phyloP scores from a whole-genome alignment of 2,113 vertebrate genomes.

The Rhipidura dahli region DNA sequence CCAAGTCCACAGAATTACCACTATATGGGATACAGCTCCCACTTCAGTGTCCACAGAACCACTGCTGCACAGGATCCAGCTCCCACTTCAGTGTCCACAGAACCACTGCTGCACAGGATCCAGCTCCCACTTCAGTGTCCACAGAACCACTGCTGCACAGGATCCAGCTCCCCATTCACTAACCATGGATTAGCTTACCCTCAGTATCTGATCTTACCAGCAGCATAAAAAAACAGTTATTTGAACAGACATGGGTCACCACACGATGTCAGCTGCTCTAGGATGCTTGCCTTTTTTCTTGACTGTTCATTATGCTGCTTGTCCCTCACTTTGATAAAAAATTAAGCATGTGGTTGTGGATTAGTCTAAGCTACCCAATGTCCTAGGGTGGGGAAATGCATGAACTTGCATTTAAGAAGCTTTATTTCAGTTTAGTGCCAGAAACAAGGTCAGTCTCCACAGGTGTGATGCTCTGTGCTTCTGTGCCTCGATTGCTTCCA shows the following conservation, averaged over 20 bases:
- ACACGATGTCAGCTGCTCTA: background rate
- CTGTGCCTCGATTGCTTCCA: background rate
- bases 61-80: background rate
- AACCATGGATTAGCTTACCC: background rate
- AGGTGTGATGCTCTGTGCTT: background rate
- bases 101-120: too few relatives aligned
- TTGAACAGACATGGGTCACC: background rate
- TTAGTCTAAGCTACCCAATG: background rate
- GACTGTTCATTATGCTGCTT: background rate
- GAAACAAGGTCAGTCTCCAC: background rate
- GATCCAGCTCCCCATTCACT: background rate
- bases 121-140: too few relatives aligned
- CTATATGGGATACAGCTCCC: background rate
- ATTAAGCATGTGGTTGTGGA: background rate
- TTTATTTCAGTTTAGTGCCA: background rate
- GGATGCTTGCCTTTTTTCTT: background rate
- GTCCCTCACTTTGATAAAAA: background rate
- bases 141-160: background rate
- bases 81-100: fast-evolving
- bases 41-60: fast-evolving
- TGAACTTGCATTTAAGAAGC: background rate
- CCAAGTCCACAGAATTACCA: background rate
- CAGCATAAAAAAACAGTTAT: background rate
- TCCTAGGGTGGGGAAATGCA: background rate
- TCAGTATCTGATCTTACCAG: background rate